Conservation (phyloP, 53 echinoderm and acorn worm species). For the Hippasteria phrygiana region DNA sequence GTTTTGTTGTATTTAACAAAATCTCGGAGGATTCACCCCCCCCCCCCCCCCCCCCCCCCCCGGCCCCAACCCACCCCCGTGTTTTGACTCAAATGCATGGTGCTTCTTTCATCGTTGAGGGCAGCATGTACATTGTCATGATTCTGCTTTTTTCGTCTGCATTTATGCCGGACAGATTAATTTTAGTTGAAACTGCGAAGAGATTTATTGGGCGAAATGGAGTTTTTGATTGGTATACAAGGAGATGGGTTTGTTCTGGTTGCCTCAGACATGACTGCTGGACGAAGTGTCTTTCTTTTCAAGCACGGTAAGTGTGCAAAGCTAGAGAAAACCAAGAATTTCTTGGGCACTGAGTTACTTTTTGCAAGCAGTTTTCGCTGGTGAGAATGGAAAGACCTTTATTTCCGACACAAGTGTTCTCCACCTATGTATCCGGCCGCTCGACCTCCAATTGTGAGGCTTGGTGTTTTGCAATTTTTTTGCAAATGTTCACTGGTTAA, state of each 20-base stretch:
- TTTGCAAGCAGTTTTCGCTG: background rate
- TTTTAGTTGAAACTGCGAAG: background rate
- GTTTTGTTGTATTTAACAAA: too few relatives aligned
- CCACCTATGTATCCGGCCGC: too few relatives aligned
- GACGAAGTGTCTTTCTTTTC: conserved; percentile 91
- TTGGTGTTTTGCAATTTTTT: too few relatives aligned
- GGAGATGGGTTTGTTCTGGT: conserved; percentile 92
- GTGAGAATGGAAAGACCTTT: background rate
- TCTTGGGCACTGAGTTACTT: background rate
- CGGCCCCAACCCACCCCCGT: too few relatives aligned
- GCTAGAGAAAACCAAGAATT: background rate
- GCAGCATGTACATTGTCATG: conserved; percentile 14
- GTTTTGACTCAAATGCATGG: too few relatives aligned
- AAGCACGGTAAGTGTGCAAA: conserved; percentile 83
- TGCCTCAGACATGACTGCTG: conserved; percentile 96
- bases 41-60: too few relatives aligned
- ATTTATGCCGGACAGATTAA: background rate
- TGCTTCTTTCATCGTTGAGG: conserved; percentile 33
- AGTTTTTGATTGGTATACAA: conserved; percentile 95
- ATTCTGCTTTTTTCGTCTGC: conserved; percentile 19
- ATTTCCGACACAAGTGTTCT: conserved; percentile 18
- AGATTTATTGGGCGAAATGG: conserved; percentile 81
- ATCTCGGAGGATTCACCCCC: too few relatives aligned
- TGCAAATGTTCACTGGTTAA: too few relatives aligned
- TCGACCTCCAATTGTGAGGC: too few relatives aligned